These are phyloP conservation scores for Mallotus villosus DNA, from an alignment of 2,797 vertebrate species.

Conservation along the genomic window DNA sequence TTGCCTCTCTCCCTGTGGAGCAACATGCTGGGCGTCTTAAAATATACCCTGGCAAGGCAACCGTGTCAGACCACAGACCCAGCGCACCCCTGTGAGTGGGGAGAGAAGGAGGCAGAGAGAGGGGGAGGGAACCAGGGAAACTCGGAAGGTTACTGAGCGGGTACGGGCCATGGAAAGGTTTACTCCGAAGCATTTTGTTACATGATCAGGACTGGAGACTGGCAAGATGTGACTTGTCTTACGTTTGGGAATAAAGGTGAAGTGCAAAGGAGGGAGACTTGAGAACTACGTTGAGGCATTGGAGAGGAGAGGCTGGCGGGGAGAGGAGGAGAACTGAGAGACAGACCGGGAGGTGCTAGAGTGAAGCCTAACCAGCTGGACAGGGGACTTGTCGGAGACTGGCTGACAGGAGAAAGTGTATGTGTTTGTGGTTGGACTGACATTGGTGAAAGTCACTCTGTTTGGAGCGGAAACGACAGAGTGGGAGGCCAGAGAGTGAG, in stretches of 20 bases:
- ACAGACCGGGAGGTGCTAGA: conserved; percentile 27
- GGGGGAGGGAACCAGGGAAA: not conserved
- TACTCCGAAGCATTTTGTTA: not conserved
- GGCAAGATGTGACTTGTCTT: not conserved
- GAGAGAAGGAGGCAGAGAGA: conserved; percentile 34
- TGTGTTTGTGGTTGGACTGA: conserved; percentile 1
- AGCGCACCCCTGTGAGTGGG: conserved; percentile 54
- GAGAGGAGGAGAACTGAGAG: not conserved
- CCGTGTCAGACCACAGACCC: conserved; percentile 58
- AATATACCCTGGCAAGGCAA: conserved; percentile 69
- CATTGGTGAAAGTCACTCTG: conserved; percentile 1
- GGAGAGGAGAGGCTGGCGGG: conserved; percentile 27
- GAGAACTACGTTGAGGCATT: conserved; percentile 49
- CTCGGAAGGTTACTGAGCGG: not conserved
- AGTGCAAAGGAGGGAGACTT: not conserved
- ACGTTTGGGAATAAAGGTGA: not conserved
- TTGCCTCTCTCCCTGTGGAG: conserved; percentile 64
- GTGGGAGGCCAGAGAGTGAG: not conserved
- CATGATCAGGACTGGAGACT: not conserved
- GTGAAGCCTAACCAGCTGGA: conserved; percentile 21
- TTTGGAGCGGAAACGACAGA: not conserved
- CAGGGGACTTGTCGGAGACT: not conserved
- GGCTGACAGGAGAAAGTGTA: not conserved
- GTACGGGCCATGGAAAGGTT: not conserved
- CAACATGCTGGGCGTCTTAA: conserved; percentile 71